Evolutionary conservation across 2,797 vertebrate species (phyloP), one percentile per base, ranked within the genome.

Genomic region (Triplophysa yarkandensis): DNA sequence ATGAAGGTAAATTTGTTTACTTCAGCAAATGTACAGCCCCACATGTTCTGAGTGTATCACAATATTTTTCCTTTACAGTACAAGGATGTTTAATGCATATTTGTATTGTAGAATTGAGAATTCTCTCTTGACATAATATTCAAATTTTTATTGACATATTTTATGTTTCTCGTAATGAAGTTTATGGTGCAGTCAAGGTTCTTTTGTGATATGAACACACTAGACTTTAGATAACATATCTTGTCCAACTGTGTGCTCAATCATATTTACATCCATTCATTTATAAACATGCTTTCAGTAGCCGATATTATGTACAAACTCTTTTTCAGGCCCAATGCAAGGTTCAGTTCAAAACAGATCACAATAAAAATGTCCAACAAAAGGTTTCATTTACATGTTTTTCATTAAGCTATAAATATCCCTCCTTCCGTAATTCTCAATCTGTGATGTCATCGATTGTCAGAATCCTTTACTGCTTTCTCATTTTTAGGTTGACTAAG

Each of bases 401-500:
- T 21, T 52, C 48, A 52, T 52, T 52, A 2, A 23, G 48, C 3
- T 1, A 13, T 52, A 52, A 52, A 25, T 25, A 52, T 10, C 21
- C 11, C n/a, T n/a, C 11, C 21, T 21, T 10, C 19, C 48, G 9
- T 28, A 32, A 16, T 17, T 25, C 27, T 63, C 4, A 17, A 39
- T 36, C 13, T 36, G 27, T 44, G 4, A 65, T 32, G 68, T 85
- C 77, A 82, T 10, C 81, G 68, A 73, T 52, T 80, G 74, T 54
- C 63, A 0, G 85, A 68, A 39, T 83, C 82, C 41, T 79, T 66
- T 27, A 50, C 39, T 3, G 6, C 64, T 0, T 61, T 74, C 43
- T 88, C 65, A 8, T 90, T 92, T 65, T 52, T 57, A 0, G 91
- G 83, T 66, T 78, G 83, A 76, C 71, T 81, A 17, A 93, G 87